Evolutionary conservation across 2,888 invertebrate genomes (phyloP).

Genomic region (Eilema sororculum): DNA sequence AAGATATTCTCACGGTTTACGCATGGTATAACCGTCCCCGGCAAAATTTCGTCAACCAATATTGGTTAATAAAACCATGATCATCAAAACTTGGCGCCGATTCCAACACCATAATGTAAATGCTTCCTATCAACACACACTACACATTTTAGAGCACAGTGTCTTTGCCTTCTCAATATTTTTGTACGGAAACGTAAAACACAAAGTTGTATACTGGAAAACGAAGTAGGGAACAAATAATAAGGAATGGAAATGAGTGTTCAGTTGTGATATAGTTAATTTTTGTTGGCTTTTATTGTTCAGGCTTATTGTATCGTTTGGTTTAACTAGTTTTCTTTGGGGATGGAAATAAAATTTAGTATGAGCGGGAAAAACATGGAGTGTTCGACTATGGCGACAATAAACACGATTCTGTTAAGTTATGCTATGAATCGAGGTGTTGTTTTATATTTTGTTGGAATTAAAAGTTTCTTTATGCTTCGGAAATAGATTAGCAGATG

Average conservation of each 20-base stretch:
- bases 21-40: slow-evolving; percentile 44
- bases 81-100: slow-evolving; percentile 83
- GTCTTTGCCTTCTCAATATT: slow-evolving; percentile 26
- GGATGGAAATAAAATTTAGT: slow-evolving; percentile 49
- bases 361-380: slow-evolving; percentile 38
- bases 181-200: slow-evolving; percentile 24
- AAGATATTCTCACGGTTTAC: neutral
- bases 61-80: slow-evolving; percentile 87
- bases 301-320: slow-evolving; percentile 82
- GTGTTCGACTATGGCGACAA: slow-evolving; percentile 23
- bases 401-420: slow-evolving; percentile 32
- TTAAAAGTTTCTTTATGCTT: neutral
- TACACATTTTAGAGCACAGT: slow-evolving; percentile 41
- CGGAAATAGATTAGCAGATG: neutral
- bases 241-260: slow-evolving; percentile 45
- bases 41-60: slow-evolving; percentile 73
- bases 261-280: slow-evolving; percentile 58
- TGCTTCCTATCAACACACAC: slow-evolving; percentile 52
- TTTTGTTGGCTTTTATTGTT: slow-evolving; percentile 64
- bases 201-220: slow-evolving; percentile 45
- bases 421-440: slow-evolving; percentile 7
- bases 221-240: slow-evolving; percentile 43
- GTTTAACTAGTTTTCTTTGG: slow-evolving; percentile 72
- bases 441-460: neutral
- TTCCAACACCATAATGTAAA: slow-evolving; percentile 68